Evolutionary conservation across 1,140 invertebrate genomes (phyloP), one percentile per base, ranked within the genome.

Genomic region (Pseudomyrmex flavicornis): DNA sequence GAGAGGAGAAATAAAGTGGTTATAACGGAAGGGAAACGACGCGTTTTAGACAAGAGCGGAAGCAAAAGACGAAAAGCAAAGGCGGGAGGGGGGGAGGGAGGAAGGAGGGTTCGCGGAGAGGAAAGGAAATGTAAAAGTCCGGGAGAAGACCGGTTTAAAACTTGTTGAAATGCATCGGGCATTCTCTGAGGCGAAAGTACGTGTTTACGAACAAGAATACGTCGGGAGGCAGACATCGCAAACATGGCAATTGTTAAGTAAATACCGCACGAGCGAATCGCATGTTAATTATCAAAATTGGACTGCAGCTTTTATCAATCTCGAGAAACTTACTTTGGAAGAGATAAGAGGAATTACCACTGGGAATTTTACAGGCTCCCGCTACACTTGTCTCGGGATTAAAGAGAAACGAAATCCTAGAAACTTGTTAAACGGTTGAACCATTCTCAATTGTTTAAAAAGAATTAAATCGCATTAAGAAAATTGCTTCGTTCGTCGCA

Each of bases 261-360:
- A 80, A 80, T 80, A 72, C 76, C 12, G 54, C 46, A 80, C 76
- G 22, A 70, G 68, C 46, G 66, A 59, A 59, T 72, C 44, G 54
- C 76, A 80, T 72, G 66, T 80, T 80, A 80, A 80, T 80, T 80
- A 72, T 80, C 66, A 80, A 80, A 80, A 80, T 72, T 80, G 76
- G 15, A 35, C 54, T 68, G 12, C 44, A 68, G 66, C 66, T 59
- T 72, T 70, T 80, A 58, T 80, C 76, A 80, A 80, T 80, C 20
- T 46, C 20, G 15, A 3, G 17, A 44, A 70, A 70, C 56, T 79
- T 79, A 70, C 76, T 80, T 72, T 72, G 46, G n/a, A 12, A 72
- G 12, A 72, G 66, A 72, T 80, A 80, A 80, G 69, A 72, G 54
- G 15, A 80, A 80, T 80, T 80, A 72, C 76, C 76, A 80, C 20